A percentile compares a stretch with the other conserved stretches of the same genome.
phyloP scores from a whole-genome alignment of 2,113 vertebrate genomes.

The Podarcis cretensis region DNA sequence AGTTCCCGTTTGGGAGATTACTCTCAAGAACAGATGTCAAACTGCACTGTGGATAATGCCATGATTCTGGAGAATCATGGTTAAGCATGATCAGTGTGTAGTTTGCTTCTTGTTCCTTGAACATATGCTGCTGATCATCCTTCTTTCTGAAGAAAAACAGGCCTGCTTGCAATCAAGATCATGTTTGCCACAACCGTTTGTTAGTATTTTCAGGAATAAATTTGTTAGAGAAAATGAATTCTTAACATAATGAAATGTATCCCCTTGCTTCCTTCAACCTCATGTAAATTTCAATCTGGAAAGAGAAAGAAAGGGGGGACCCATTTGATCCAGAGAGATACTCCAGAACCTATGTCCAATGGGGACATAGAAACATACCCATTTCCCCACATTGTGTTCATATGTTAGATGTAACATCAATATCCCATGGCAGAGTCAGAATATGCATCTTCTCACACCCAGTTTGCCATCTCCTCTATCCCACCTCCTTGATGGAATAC shows the following conservation, averaged over 20 bases:
- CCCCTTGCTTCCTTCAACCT: background rate
- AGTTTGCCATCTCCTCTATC: background rate
- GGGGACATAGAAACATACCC: background rate
- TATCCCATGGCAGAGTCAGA: background rate
- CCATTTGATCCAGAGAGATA: background rate
- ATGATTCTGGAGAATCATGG: constrained; percentile 20
- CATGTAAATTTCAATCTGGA: background rate
- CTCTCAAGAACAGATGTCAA: background rate
- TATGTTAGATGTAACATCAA: background rate
- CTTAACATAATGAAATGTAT: constrained; percentile 1
- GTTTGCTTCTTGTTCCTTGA: constrained; percentile 21
- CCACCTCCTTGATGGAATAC: too few relatives aligned
- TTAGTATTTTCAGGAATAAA: constrained; percentile 3
- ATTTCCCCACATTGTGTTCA: too few relatives aligned
- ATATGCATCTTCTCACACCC: background rate
- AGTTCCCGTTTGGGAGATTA: constrained; percentile 19
- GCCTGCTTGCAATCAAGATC: constrained; percentile 9
- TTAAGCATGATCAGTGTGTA: background rate
- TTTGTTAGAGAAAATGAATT: background rate
- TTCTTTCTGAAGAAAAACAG: constrained; percentile 5
- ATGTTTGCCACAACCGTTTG: background rate
- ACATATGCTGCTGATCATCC: constrained; percentile 30
- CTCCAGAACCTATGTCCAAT: background rate
- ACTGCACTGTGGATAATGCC: constrained; percentile 8
- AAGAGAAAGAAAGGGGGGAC: too few relatives aligned